A percentile compares a stretch with the other conserved stretches of the same genome.
Conservation (phyloP, 2,888 invertebrate genomes). For the Agrotis puta region DNA sequence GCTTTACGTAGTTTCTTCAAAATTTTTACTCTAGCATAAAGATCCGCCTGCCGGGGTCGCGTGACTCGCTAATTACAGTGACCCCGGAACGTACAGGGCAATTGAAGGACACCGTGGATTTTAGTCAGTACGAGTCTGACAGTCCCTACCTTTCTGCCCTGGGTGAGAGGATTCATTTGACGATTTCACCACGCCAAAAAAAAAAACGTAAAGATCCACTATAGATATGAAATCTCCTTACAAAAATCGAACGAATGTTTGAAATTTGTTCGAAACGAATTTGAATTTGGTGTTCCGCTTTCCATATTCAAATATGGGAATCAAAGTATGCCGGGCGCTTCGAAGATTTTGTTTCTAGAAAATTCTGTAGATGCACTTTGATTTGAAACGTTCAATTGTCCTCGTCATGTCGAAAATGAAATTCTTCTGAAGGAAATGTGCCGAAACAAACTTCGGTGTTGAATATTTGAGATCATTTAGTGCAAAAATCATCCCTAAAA, state of each 20-base stretch:
- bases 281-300: conserved; percentile 51
- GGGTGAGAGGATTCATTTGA: too few relatives aligned
- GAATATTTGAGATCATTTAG: neutral
- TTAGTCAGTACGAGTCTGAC: too few relatives aligned
- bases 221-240: conserved; percentile 8
- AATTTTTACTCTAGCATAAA: too few relatives aligned
- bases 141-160: too few relatives aligned
- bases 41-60: too few relatives aligned
- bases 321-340: conserved; percentile 50
- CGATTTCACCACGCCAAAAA: too few relatives aligned
- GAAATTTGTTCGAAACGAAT: conserved; percentile 43
- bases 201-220: neutral
- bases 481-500: neutral
- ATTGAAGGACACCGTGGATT: too few relatives aligned
- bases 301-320: conserved; percentile 64
- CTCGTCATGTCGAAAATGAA: neutral
- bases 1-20: neutral
- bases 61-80: too few relatives aligned
- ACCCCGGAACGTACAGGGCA: too few relatives aligned
- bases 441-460: too few relatives aligned
- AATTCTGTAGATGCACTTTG: conserved; percentile 51
- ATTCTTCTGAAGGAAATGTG: conserved; percentile 4
- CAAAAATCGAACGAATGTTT: conserved; percentile 27
- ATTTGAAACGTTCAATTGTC: conserved; percentile 32
- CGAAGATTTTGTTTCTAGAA: conserved; percentile 53